These are phyloP conservation scores for Geodia barretti DNA, from an alignment of 37 sponge, comb jelly and placozoan species.

Conservation along the genomic window DNA sequence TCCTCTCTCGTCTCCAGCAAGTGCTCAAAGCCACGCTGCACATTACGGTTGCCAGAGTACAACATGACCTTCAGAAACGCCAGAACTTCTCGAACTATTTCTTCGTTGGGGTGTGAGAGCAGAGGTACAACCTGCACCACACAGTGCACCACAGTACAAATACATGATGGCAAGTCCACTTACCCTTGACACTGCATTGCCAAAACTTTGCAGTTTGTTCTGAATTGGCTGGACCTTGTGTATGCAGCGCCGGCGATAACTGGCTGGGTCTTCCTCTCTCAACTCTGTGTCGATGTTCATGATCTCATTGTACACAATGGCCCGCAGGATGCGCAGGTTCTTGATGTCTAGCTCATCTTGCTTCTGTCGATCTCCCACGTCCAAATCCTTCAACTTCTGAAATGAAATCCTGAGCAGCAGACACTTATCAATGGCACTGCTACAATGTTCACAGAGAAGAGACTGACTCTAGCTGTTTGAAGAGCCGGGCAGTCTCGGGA, in stretches of 20 bases:
- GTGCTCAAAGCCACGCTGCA: slow-evolving; percentile 45
- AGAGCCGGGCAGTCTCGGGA: not conserved
- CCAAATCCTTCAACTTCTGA: not conserved
- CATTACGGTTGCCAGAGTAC: slow-evolving; percentile 56
- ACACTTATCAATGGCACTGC: too few relatives aligned
- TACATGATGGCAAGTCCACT: not conserved
- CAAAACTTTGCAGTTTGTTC: slow-evolving; percentile 41
- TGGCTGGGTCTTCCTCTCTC: slow-evolving; percentile 40
- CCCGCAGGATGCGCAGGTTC: slow-evolving; percentile 69
- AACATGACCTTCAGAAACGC: slow-evolving; percentile 68
- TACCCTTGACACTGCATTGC: slow-evolving; percentile 41
- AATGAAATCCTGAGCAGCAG: slow-evolving; percentile 16
- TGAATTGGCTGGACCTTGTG: slow-evolving; percentile 31
- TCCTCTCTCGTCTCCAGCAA: slow-evolving; percentile 67
- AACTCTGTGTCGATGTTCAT: slow-evolving; percentile 58
- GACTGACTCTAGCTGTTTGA: slow-evolving; percentile 20
- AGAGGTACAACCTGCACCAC: slow-evolving; percentile 61
- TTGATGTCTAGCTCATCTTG: slow-evolving; percentile 52
- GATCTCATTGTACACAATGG: slow-evolving; percentile 73
- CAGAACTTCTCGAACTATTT: slow-evolving; percentile 52
- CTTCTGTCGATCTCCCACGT: slow-evolving; percentile 22
- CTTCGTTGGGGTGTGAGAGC: slow-evolving; percentile 63
- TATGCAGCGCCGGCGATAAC: not conserved
- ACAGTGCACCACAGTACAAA: not conserved
- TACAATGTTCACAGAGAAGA: too few relatives aligned